A percentile compares a stretch with the other conserved stretches of the same genome.
Evolutionary conservation across 2,113 vertebrate species (phyloP).

Genomic region (Channa argus): DNA sequence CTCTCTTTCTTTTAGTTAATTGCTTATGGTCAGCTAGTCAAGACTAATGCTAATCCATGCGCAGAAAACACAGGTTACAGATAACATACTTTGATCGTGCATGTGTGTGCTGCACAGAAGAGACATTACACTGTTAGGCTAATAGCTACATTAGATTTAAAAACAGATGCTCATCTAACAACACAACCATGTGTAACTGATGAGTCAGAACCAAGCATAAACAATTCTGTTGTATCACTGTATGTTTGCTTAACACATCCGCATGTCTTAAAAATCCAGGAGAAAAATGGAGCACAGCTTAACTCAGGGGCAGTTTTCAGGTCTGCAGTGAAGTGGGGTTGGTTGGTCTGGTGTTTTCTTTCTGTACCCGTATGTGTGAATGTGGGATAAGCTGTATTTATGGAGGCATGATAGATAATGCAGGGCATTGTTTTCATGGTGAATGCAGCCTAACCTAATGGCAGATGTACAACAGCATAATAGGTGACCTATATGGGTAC

Average conservation of each 20-base stretch:
- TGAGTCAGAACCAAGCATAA: conserved; percentile 21
- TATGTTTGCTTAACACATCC: conserved; percentile 41
- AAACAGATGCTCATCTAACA: neutral
- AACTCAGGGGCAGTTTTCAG: conserved; percentile 37
- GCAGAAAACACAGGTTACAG: neutral
- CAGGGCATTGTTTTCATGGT: conserved; percentile 64
- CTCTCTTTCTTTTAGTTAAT: neutral
- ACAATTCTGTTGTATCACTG: neutral
- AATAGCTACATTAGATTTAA: conserved; percentile 3
- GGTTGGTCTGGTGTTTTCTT: conserved; percentile 12
- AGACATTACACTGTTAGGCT: neutral
- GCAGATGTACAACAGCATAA: conserved; percentile 66
- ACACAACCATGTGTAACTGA: neutral
- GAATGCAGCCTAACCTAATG: conserved; percentile 62
- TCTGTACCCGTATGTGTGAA: conserved; percentile 23
- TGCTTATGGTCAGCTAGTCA: conserved; percentile 11
- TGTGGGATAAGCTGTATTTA: conserved; percentile 38
- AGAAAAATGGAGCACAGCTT: conserved; percentile 59
- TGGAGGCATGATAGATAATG: conserved; percentile 55
- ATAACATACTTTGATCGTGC: neutral
- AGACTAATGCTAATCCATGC: neutral
- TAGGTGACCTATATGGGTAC: conserved; percentile 72
- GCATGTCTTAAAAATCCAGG: conserved; percentile 52
- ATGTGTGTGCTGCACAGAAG: conserved; percentile 5
- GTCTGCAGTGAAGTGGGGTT: conserved; percentile 39